Conservation (phyloP, 2,113 vertebrate genomes). For the Crypturellus undulatus region DNA sequence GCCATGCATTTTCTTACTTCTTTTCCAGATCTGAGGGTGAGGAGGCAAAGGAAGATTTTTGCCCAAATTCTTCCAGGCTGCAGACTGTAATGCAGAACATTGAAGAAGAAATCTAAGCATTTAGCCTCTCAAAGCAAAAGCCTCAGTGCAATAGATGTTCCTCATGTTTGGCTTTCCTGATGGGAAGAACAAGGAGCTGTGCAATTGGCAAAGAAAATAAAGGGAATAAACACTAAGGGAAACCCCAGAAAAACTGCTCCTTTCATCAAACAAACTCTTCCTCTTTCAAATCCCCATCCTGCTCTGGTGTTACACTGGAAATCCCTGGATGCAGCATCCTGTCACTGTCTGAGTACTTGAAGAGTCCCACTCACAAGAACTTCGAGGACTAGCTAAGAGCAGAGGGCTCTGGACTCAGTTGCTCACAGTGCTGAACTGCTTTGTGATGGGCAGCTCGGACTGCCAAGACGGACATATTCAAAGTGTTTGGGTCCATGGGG, state of each 20-base stretch:
- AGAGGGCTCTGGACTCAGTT: not conserved
- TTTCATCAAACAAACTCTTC: fast-evolving
- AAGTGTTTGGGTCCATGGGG: fast-evolving
- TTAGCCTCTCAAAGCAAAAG: not conserved
- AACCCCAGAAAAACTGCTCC: not conserved
- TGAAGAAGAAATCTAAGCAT: not conserved
- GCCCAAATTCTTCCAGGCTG: not conserved
- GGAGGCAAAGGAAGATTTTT: not conserved
- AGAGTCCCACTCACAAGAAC: not conserved
- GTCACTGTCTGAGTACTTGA: not conserved
- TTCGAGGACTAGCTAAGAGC: not conserved
- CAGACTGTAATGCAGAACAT: not conserved
- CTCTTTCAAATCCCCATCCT: not conserved
- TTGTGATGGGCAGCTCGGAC: not conserved
- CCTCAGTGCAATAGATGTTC: not conserved
- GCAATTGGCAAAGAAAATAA: not conserved
- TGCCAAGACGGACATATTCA: not conserved
- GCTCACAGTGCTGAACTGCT: not conserved
- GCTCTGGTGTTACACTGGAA: not conserved
- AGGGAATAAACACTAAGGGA: not conserved
- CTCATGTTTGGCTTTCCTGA: not conserved
- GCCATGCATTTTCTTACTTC: not conserved
- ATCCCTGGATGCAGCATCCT: not conserved
- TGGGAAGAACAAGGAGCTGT: fast-evolving
- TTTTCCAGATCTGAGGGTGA: not conserved